These are phyloP conservation scores for Apodemia zela DNA, from an alignment of 2,888 invertebrate genomes.

Conservation along the genomic window DNA sequence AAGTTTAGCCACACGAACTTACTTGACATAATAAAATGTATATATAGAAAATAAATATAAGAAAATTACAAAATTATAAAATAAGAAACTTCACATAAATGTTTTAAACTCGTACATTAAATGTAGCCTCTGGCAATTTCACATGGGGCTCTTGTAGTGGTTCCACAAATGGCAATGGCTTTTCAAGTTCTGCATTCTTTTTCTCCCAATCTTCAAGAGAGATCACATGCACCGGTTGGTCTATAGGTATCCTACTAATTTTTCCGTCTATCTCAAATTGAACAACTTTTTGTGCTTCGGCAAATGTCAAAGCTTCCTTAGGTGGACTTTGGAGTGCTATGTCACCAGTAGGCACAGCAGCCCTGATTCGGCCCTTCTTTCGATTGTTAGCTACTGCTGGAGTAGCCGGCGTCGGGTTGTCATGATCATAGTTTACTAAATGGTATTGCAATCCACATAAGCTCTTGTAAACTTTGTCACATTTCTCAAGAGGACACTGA, in stretches of 20 bases:
- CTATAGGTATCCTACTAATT: conserved; percentile 83
- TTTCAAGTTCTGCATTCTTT: conserved; percentile 67
- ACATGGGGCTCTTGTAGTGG: conserved; percentile 68
- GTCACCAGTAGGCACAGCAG: conserved; percentile 80
- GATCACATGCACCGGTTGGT: conserved; percentile 85
- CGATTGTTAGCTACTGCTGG: conserved; percentile 82
- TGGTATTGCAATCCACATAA: conserved; percentile 93
- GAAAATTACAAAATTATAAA: too few species aligned
- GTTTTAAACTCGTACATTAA: conserved; percentile 46
- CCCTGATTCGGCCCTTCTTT: conserved; percentile 82
- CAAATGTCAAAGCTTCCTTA: conserved; percentile 88
- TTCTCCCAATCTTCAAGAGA: conserved; percentile 84
- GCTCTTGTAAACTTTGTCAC: conserved; percentile 92
- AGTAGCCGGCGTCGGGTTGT: conserved; percentile 85
- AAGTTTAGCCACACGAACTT: too few species aligned
- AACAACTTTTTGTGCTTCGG: conserved; percentile 91
- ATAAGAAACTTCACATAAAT: not conserved
- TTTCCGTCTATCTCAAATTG: conserved; percentile 93
- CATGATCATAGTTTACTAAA: conserved; percentile 91
- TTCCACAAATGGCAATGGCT: conserved; percentile 63
- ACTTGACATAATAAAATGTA: too few species aligned
- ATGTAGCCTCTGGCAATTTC: conserved; percentile 71
- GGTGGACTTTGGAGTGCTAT: conserved; percentile 74
- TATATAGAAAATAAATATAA: too few species aligned
- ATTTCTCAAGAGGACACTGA: conserved; percentile 91